Percentiles rank a stretch among this genome's conserved stretches.
phyloP scores from a whole-genome alignment of 2,113 vertebrate species.

The Apaloderma vittatum region DNA sequence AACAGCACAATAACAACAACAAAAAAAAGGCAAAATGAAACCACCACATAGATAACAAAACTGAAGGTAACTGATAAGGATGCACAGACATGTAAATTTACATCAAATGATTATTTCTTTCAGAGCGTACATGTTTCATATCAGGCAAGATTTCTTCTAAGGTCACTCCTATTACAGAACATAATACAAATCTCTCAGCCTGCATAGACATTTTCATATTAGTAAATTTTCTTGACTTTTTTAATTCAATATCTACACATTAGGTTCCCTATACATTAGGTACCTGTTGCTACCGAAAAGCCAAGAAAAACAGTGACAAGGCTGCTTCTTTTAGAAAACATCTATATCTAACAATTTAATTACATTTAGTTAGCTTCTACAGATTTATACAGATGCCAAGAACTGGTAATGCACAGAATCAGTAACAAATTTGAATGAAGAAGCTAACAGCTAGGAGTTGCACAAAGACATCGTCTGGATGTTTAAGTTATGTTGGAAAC shows the following conservation, averaged over 20 bases:
- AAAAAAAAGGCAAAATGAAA: background rate
- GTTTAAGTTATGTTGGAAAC: background rate
- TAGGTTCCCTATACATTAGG: background rate
- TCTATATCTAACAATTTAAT: background rate
- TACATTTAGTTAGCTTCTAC: background rate
- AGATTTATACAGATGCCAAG: background rate
- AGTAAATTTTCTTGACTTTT: background rate
- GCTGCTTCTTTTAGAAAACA: background rate
- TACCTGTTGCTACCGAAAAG: background rate
- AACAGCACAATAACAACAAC: background rate
- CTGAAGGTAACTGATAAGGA: background rate
- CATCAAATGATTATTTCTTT: background rate
- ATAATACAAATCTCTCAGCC: background rate
- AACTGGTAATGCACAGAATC: background rate
- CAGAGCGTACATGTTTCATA: background rate
- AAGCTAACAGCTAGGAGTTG: background rate
- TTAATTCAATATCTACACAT: background rate
- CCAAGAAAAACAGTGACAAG: background rate
- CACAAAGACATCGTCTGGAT: background rate
- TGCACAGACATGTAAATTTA: background rate
- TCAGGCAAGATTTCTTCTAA: background rate
- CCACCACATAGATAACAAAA: background rate
- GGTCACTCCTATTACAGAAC: background rate
- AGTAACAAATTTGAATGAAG: background rate
- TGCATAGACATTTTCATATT: background rate